phyloP scores from a whole-genome alignment of 2,888 invertebrate genomes.

The Poecilus cupreus region DNA sequence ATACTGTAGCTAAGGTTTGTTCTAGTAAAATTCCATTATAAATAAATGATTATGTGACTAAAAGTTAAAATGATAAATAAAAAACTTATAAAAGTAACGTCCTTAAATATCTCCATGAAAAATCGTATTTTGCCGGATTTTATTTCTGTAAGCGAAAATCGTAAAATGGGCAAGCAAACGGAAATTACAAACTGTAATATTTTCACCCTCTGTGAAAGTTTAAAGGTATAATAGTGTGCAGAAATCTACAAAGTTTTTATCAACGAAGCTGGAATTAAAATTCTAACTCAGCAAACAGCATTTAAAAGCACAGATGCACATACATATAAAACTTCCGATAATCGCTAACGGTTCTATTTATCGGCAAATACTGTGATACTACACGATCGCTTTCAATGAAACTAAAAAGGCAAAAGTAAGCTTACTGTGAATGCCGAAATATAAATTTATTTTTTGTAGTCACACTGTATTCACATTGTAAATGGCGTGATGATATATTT shows the following conservation, averaged over 20 bases:
- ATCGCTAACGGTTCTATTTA: neutral
- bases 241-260: conserved; percentile 9
- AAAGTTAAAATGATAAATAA: neutral
- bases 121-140: neutral
- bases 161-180: conserved; percentile 21
- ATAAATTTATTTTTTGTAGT: too few species aligned
- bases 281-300: neutral
- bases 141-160: neutral
- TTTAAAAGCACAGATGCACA: neutral
- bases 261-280: neutral
- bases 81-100: neutral
- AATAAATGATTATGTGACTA: neutral
- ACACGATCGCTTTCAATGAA: neutral
- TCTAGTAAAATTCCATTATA: too few species aligned
- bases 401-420: neutral
- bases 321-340: neutral
- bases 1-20: too few species aligned
- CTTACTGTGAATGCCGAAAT: neutral
- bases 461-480: too few species aligned
- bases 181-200: conserved; percentile 29
- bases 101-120: neutral
- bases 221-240: neutral
- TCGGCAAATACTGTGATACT: neutral
- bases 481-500: too few species aligned
- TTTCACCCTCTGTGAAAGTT: neutral